Conservation (phyloP, 2,113 vertebrate species). For the Jaculus jaculus region DNA sequence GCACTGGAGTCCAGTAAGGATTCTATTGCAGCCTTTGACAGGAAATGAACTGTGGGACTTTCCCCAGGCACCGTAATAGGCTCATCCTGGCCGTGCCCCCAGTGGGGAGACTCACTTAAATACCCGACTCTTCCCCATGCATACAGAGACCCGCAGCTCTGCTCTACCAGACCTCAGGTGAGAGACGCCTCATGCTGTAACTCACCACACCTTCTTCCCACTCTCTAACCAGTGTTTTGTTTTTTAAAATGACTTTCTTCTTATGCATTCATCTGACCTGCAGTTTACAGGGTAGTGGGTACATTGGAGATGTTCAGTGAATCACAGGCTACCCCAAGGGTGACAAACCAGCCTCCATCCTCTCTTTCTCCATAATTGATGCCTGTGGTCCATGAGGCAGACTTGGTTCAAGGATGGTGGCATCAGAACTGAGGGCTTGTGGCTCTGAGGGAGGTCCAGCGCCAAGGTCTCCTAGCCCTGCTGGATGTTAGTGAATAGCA, state of each 20-base stretch:
- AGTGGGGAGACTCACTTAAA: not conserved
- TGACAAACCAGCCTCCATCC: fast-evolving
- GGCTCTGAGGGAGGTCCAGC: not conserved
- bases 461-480: not conserved
- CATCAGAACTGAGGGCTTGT: not conserved
- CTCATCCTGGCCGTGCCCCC: fast-evolving
- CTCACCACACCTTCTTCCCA: too few species aligned
- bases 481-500: not conserved
- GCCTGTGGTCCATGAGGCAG: not conserved
- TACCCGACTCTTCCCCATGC: not conserved
- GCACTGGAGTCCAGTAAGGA: not conserved
- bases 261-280: not conserved
- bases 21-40: not conserved
- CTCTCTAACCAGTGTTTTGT: not conserved
- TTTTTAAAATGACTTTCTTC: not conserved
- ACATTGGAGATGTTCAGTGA: not conserved
- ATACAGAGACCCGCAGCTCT: not conserved
- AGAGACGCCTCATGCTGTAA: too few species aligned
- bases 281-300: not conserved
- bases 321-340: not conserved
- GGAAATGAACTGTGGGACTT: not conserved
- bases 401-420: not conserved
- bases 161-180: not conserved
- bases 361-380: too few species aligned
- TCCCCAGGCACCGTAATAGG: not conserved